Percentiles rank a stretch among this genome's conserved stretches.
Evolutionary conservation across 64 coral and sea anemone species (phyloP).

Genomic region (Pachyseris speciosa): DNA sequence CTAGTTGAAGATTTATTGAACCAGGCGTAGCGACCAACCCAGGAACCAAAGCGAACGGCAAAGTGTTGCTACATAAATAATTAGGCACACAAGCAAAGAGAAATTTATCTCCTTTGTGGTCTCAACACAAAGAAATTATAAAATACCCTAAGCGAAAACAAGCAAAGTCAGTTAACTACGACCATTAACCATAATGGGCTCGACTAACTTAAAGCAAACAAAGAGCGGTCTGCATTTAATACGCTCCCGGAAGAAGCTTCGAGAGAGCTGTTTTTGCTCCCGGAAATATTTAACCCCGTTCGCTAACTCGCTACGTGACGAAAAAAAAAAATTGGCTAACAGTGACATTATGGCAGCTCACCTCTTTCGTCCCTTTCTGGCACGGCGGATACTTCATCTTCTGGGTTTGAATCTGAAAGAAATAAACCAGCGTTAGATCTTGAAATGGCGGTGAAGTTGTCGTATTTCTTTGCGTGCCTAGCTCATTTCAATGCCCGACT

Average conservation of each 20-base stretch:
- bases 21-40: background rate
- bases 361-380: background rate
- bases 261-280: conserved; percentile 61
- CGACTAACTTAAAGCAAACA: conserved; percentile 36
- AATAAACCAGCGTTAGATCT: background rate
- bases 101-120: conserved; percentile 23
- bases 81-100: background rate
- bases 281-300: conserved; percentile 42
- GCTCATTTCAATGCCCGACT: conserved; percentile 39
- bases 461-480: conserved; percentile 22
- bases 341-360: background rate
- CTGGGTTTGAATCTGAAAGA: conserved; percentile 10
- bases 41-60: background rate
- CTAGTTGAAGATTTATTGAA: background rate
- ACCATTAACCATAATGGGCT: conserved; percentile 24
- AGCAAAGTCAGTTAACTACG: conserved; percentile 33
- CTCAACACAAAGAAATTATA: conserved; percentile 43
- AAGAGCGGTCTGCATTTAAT: conserved; percentile 25
- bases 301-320: conserved; percentile 26
- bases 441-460: background rate
- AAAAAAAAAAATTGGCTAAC: background rate
- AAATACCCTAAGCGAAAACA: conserved; percentile 33
- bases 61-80: background rate
- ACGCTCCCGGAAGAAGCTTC: conserved; percentile 52
- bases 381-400: background rate